Evolutionary conservation across 1,140 invertebrate species (phyloP), one percentile per base, ranked within the genome.

Genomic region (Penaeus chinensis): DNA sequence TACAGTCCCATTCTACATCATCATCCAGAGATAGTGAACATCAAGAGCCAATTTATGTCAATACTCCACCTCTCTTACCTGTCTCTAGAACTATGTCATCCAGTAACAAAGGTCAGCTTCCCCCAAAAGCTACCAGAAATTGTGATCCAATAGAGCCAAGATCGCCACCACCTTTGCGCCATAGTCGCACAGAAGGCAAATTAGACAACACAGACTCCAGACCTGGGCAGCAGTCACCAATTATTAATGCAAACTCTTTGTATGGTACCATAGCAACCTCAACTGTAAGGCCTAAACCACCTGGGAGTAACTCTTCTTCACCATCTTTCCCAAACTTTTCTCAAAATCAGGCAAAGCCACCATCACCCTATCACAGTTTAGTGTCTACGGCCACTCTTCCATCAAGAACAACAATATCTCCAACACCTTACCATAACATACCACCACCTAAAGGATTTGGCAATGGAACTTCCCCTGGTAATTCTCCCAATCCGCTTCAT

Each of bases 251-350:
- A 69, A 88, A 54, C 61, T 88, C 82, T 62, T 42, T 82, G 37
- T 88, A 88, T 88, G 87, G 87, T 65, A 88, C 87, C n/a, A 77
- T 88, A 65, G 87, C 87, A 24, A 84, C 87, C 37, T 79, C 87
- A 27, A 80, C 87, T 60, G 78, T 79, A 13, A 79, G 82, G 66
- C 62, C 18, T 22, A 88, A 88, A 61, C 74, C 78, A 60, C 62
- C 76, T 42, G 84, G 76, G 32, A 85, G 61, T 66, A 81, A 71
- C 63, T 20, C 78, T 24, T 69, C 69, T 19, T 84, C 82, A 62
- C 77, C 77, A 2, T 54, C 84, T 20, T 81, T 80, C 24, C 84
- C 79, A 37, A 86, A 81, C 37, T n/a, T 79, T 27, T 18, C 47
- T 54, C 66, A 74, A 22, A 69, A 60, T 66, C 62, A 60, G 42